Evolutionary conservation across 2,113 vertebrate genomes (phyloP), one percentile per base, ranked within the genome.

Genomic region (Passer domesticus): DNA sequence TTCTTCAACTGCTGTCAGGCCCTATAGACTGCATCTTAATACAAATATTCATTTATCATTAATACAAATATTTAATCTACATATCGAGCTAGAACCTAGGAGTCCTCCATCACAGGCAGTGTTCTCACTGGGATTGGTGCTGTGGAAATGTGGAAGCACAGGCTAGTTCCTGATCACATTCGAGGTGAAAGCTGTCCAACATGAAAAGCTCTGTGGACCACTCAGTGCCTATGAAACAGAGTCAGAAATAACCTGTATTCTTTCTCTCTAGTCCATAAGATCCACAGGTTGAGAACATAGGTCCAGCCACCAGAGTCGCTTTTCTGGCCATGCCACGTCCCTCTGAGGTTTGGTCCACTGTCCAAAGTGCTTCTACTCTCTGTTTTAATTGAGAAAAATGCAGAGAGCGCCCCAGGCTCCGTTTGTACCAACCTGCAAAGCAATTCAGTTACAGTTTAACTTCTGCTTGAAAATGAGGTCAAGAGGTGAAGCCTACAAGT

Each of bases 381-480:
- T 87, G 47, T 92, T 95, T 94, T 86, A 93, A 95, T 74, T 75
- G 74, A 95, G 75, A 76, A 89, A 96, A 97, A 96, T 25, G 75
- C 56, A 81, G 64, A 83, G 81, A 68, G 46, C 0, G 47, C 97
- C 96, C 55, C 87, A 68, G 96, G 96, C 92, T 59, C 30, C 18
- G 0, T 87, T 96, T 95, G 96, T 96, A 96, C 96, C 25, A 66
- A 90, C 52, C n/a, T 49, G 53, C 41, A 94, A 83, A 78, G 41
- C 50, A 72, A 80, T 97, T 83, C 92, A 78, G 96, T 97, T 96
- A 97, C 28, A 96, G 50, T 97, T 97, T 97, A 97, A 97, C 96
- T 97, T 27, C 69, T 84, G 74, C 83, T 78, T 95, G 90, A 92
- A 96, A 95, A 93, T 5, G 83, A 89, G 95, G 95, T 95, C 95